phyloP scores from a whole-genome alignment of 2,113 vertebrate species.

The Anoura caudifer region DNA sequence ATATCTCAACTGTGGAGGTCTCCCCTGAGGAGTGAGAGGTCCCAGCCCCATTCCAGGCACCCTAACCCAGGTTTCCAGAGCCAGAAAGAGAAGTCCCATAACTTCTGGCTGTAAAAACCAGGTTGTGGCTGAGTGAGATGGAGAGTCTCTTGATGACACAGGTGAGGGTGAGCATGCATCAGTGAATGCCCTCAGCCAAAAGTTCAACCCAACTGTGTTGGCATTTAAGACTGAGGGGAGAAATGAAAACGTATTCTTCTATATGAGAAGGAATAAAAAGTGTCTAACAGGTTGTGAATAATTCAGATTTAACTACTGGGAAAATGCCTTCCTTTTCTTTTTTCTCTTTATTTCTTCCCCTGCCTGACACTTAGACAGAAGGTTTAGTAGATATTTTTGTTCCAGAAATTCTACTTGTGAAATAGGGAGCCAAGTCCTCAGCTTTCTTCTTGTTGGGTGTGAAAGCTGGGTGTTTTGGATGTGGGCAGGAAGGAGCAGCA shows the following conservation, averaged over 20 bases:
- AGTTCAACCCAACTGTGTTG: slow-evolving; percentile 3
- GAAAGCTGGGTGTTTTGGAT: neutral
- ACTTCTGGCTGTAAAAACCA: neutral
- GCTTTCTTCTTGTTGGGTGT: neutral
- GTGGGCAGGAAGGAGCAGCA: neutral
- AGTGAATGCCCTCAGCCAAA: neutral
- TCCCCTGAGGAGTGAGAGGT: neutral
- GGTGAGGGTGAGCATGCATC: neutral
- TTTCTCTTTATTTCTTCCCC: slow-evolving; percentile 21
- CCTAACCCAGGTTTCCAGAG: neutral
- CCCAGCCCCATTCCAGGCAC: neutral
- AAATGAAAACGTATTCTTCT: slow-evolving; percentile 35
- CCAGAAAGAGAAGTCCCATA: neutral
- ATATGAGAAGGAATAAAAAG: slow-evolving; percentile 3
- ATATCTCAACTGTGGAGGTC: neutral
- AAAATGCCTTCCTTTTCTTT: slow-evolving; percentile 58
- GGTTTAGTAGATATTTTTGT: slow-evolving; percentile 55
- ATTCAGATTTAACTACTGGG: slow-evolving; percentile 71
- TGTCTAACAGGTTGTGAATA: slow-evolving; percentile 71
- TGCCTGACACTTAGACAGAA: slow-evolving; percentile 56
- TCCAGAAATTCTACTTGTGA: slow-evolving; percentile 62
- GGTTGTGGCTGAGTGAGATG: neutral
- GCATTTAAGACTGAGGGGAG: neutral
- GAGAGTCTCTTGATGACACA: neutral
- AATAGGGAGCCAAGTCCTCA: neutral